Evolutionary conservation across 1,140 invertebrate species (phyloP).

Genomic region (Musca domestica): DNA sequence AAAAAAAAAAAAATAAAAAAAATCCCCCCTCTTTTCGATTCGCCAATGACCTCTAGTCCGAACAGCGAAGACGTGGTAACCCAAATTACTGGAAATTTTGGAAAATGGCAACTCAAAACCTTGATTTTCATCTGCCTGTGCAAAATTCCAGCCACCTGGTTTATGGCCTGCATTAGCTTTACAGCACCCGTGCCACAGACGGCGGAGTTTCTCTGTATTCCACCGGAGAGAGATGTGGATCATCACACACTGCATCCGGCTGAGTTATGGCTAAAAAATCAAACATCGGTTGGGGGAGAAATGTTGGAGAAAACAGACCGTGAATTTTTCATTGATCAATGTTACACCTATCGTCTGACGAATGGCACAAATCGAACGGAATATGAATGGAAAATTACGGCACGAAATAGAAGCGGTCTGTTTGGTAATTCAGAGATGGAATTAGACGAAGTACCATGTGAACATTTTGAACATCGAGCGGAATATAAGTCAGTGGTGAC

Average conservation of each 20-base stretch:
- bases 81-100: conserved; percentile 50
- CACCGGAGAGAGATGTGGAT: conserved; percentile 27
- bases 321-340: conserved; percentile 45
- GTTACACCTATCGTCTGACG: conserved; percentile 34
- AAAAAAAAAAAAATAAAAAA: too few species aligned
- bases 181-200: conserved; percentile 45
- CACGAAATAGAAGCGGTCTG: conserved; percentile 31
- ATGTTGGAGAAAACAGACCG: conserved; percentile 38
- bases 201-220: conserved; percentile 43
- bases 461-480: conserved; percentile 38
- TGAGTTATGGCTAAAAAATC: not conserved
- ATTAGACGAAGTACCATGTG: conserved; percentile 34
- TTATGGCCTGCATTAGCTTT: conserved; percentile 52
- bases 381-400: too few species aligned
- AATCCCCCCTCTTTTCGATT: too few species aligned
- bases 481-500: conserved; percentile 44
- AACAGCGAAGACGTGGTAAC: conserved; percentile 36
- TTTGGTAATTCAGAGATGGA: conserved; percentile 7
- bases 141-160: conserved; percentile 55
- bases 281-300: not conserved
- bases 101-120: conserved; percentile 51
- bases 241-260: too few species aligned
- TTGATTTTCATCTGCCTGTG: conserved; percentile 52
- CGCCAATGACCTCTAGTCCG: too few species aligned
- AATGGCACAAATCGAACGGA: too few species aligned